Base-by-base conservation (phyloP, 35 echinoderm and acorn worm species). In the Lytechinus pictus region DNA sequence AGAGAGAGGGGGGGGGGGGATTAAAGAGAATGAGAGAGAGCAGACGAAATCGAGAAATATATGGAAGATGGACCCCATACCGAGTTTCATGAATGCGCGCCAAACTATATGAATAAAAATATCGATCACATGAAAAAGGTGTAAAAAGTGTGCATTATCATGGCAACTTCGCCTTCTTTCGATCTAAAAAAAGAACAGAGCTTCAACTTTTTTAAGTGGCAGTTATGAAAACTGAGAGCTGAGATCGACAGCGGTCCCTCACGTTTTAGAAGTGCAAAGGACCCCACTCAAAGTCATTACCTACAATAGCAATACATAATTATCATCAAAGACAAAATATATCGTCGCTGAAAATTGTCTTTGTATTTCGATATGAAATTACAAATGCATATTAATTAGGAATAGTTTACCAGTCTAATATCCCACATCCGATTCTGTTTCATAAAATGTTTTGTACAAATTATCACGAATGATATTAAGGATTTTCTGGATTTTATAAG, bases 81-180 rank as follows among this genome's bases (percentile, higher is more conserved):
- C 66, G 66, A 24, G 66, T 79, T 16, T 24, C 12, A 24, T 16
- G 21, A 79, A 79, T 27, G 66, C 19, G 19, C 19, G 16, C 19
- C 66, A 79, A 71, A 71, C 61, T 79, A 79, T 79, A 79, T 79
- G 66, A 79, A 79, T 79, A 24, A 79, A 79, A 79, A 79, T 79
- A 79, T 79, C 66, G 66, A 79, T 79, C 66, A 79, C 66, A 6
- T 79, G 66, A 79, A 79, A 79, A 79, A n/a, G 16, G 66, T 79
- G 66, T 16, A 24, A 79, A 24, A 24, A 79, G 66, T 16, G 66
- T 79, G 19, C 66, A 24, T 79, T 79, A 79, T 14, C 66, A 79
- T 79, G 66, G 66, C 21, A 79, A 79, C 66, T 79, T 19, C 14
- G 8, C 16, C n/a, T 79, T 79, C 66, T n/a, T 24, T 79, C 66